Conservation (phyloP, 2,888 invertebrate species). For the Dascillus cervinus region DNA sequence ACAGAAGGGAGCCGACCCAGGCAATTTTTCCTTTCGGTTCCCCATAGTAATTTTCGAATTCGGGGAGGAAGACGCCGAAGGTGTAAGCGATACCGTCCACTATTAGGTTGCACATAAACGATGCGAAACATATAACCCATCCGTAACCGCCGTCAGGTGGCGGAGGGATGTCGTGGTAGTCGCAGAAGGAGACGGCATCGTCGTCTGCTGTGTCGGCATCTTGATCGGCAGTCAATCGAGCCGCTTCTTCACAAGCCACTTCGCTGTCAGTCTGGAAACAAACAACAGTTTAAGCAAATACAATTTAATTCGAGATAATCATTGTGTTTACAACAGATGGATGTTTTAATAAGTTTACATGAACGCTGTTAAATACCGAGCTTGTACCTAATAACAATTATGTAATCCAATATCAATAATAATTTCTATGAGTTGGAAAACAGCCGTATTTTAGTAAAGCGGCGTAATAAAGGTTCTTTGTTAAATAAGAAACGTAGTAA, state of each 20-base stretch:
- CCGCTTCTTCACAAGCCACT: constrained; percentile 77
- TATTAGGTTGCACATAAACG: constrained; percentile 96
- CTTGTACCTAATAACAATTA: no score
- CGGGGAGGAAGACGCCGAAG: constrained; percentile 85
- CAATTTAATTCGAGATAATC: no score
- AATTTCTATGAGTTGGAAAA: no score
- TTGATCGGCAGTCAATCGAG: constrained; percentile 60
- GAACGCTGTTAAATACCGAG: no score
- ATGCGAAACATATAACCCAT: constrained; percentile 92
- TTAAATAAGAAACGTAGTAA: no score
- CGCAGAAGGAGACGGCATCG: constrained; percentile 49
- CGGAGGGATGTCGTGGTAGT: constrained; percentile 73
- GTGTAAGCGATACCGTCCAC: constrained; percentile 99
- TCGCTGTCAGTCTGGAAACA: constrained; percentile 76
- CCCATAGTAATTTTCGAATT: constrained; percentile 72
- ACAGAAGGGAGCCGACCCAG: constrained; percentile 90
- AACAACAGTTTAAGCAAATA: no score
- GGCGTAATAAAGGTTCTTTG: no score
- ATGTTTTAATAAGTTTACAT: no score
- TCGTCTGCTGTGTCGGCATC: constrained; percentile 58
- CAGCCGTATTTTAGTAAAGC: no score
- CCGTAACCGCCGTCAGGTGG: constrained; percentile 90
- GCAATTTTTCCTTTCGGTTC: constrained; percentile 83
- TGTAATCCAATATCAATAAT: no score
- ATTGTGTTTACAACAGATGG: no score